Conservation (phyloP, 1,140 invertebrate species). For the Chlorops oryzae region DNA sequence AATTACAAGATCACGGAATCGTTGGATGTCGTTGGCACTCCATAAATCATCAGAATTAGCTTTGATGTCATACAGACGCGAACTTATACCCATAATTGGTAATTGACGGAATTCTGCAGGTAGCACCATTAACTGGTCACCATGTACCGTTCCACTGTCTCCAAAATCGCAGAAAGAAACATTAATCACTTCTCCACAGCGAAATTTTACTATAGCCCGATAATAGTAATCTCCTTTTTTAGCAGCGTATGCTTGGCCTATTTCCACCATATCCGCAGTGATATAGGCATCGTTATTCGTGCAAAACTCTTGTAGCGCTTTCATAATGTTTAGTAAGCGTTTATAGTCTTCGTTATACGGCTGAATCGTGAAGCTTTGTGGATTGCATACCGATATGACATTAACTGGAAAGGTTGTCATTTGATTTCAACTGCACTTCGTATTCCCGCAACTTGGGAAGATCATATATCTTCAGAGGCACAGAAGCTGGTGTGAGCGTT, state of each 20-base stretch:
- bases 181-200: conserved; percentile 38
- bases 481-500: too few relatives aligned
- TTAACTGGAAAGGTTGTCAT: too few relatives aligned
- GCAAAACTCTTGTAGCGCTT: conserved; percentile 36
- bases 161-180: conserved; percentile 39
- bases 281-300: conserved; percentile 24
- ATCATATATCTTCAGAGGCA: conserved; percentile 14
- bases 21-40: conserved; percentile 37
- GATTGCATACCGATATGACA: too few relatives aligned
- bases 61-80: conserved; percentile 36
- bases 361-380: conserved; percentile 39
- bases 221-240: conserved; percentile 34
- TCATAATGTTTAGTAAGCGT: conserved; percentile 35
- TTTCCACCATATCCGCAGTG: conserved; percentile 20
- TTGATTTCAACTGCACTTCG: too few relatives aligned
- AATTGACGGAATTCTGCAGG: conserved; percentile 29
- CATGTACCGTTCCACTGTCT: conserved; percentile 33
- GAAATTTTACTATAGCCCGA: too few relatives aligned
- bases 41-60: conserved; percentile 25
- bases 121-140: conserved; percentile 31
- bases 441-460: conserved; percentile 29
- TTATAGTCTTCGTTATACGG: conserved; percentile 41
- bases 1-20: conserved; percentile 37
- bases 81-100: conserved; percentile 38
- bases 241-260: conserved; percentile 36